Evolutionary conservation across 1,140 invertebrate genomes (phyloP).

Genomic region (Leucophenga varia): DNA sequence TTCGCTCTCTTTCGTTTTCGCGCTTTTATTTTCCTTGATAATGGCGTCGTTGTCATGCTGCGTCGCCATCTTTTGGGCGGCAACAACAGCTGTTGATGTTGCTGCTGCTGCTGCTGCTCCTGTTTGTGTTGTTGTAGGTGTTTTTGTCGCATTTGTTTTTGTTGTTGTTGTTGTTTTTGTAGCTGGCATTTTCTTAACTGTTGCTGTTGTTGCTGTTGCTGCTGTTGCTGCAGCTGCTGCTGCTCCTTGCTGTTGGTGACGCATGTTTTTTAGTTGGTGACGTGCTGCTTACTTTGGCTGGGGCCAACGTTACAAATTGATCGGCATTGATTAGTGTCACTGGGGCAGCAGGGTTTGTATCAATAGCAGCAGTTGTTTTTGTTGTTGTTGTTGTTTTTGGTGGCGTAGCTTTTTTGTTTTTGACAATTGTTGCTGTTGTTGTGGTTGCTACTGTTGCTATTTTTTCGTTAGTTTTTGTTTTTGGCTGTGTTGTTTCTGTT

Average conservation of each 20-base stretch:
- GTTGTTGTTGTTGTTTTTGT: conserved; percentile 13
- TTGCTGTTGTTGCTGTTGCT: conserved; percentile 12
- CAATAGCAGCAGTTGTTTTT: conserved; percentile 32
- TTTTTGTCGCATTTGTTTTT: conserved; percentile 6
- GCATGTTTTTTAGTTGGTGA: conserved; percentile 26
- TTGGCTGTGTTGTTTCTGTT: conserved; percentile 17
- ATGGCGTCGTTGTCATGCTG: not conserved
- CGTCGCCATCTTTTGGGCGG: not conserved
- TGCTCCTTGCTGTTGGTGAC: conserved; percentile 22
- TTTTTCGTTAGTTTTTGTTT: conserved; percentile 28
- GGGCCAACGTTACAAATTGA: conserved; percentile 51
- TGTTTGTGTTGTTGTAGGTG: conserved; percentile 6
- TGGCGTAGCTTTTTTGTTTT: conserved; percentile 8
- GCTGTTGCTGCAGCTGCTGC: conserved; percentile 10
- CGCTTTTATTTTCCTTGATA: too few relatives aligned
- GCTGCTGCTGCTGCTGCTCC: not conserved
- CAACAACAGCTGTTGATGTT: not conserved
- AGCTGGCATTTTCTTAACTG: conserved; percentile 10
- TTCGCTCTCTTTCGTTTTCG: too few relatives aligned
- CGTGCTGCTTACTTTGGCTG: conserved; percentile 34
- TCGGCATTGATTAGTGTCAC: conserved; percentile 55
- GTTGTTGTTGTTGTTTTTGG: conserved; percentile 15
- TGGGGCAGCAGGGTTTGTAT: too few relatives aligned
- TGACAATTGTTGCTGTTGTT: not conserved
- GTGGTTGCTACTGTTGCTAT: conserved; percentile 14